Evolutionary conservation across 2,888 invertebrate species (phyloP).

Genomic region (Spilosoma lubricipeda): DNA sequence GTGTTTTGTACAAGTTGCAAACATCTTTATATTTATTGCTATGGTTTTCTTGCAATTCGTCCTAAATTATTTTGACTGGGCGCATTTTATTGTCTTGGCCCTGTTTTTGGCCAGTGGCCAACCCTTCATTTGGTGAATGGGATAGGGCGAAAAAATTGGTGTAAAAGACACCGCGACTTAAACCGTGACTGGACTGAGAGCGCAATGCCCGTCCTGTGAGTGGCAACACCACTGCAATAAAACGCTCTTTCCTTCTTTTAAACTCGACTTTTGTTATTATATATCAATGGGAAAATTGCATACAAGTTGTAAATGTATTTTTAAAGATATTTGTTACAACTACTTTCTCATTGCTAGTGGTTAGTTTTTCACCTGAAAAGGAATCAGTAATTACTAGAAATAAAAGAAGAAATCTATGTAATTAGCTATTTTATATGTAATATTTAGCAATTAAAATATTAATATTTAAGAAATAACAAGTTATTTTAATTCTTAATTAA

Average conservation of each 20-base stretch:
- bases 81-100: background rate
- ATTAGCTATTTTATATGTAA: conserved; percentile 70
- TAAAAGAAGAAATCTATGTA: conserved; percentile 48
- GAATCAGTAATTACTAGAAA: conserved; percentile 21
- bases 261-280: background rate
- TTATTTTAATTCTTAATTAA: conserved; percentile 44
- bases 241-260: background rate
- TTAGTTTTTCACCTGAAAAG: conserved; percentile 28
- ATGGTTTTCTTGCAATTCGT: background rate
- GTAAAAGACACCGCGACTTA: too few species aligned
- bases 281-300: background rate
- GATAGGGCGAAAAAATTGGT: background rate
- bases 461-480: conserved; percentile 49
- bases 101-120: background rate
- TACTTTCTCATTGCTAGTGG: conserved; percentile 30
- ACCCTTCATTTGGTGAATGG: background rate
- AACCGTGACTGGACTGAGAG: too few species aligned
- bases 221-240: background rate
- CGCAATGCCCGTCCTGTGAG: background rate
- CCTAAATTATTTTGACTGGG: too few species aligned
- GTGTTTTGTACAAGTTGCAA: background rate
- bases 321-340: conserved; percentile 25
- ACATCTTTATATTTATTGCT: too few species aligned
- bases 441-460: conserved; percentile 68
- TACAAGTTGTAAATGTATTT: conserved; percentile 2